Evolutionary conservation across 1,140 invertebrate species (phyloP).

Genomic region (Cataglyphis hispanica): DNA sequence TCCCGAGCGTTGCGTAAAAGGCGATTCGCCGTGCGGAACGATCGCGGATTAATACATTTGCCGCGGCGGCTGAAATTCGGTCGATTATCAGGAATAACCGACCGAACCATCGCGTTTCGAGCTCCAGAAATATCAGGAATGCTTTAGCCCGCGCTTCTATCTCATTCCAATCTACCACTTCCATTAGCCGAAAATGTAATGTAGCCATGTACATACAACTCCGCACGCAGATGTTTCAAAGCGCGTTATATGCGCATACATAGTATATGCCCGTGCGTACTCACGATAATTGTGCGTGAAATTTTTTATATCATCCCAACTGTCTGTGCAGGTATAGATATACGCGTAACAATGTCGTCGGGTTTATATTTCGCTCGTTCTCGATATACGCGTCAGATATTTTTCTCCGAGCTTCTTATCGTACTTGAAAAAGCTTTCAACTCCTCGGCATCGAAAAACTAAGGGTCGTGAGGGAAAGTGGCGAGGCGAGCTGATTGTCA

Average conservation of each 20-base stretch:
- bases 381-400: background rate
- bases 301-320: conserved; percentile 36
- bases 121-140: conserved; percentile 77
- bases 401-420: background rate
- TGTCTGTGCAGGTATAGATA: background rate
- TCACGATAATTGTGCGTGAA: conserved; percentile 62
- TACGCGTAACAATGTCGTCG: background rate
- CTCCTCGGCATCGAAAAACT: background rate
- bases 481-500: conserved; percentile 64
- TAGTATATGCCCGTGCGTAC: conserved; percentile 6
- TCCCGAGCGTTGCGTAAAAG: conserved; percentile 51
- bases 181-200: conserved; percentile 77
- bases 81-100: conserved; percentile 76
- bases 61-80: conserved; percentile 72
- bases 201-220: conserved; percentile 62
- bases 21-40: conserved; percentile 59
- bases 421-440: conserved; percentile 51
- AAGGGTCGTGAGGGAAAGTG: conserved; percentile 43
- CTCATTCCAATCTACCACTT: conserved; percentile 73
- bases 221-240: conserved; percentile 39
- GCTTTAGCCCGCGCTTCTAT: conserved; percentile 67
- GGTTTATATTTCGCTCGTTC: background rate
- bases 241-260: conserved; percentile 1
- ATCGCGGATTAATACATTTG: conserved; percentile 76
- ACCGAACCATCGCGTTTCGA: conserved; percentile 73